phyloP scores from a whole-genome alignment of 2,888 invertebrate species.

The Dicyrtoma fusca region DNA sequence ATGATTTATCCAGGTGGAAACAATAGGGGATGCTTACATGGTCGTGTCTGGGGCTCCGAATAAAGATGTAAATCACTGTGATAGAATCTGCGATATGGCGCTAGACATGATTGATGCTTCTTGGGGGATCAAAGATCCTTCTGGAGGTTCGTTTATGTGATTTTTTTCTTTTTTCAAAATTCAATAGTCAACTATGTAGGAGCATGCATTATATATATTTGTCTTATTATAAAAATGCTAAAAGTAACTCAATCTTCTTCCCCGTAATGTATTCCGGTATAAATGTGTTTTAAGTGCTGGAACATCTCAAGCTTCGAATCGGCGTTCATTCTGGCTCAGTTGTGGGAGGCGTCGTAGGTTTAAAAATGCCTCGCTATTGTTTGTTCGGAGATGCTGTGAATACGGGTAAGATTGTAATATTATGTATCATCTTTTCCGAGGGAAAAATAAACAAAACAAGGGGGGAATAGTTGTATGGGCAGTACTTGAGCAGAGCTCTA shows the following conservation, averaged over 20 bases:
- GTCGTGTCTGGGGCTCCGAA: slow-evolving; percentile 95
- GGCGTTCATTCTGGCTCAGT: slow-evolving; percentile 69
- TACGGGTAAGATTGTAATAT: slow-evolving; percentile 61
- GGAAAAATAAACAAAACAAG: too few relatives aligned
- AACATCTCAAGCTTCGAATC: slow-evolving; percentile 49
- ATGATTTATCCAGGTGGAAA: slow-evolving; percentile 75
- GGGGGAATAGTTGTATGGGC: too few relatives aligned
- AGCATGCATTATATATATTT: not conserved
- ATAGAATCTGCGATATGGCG: slow-evolving; percentile 92
- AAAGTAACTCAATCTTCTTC: not conserved
- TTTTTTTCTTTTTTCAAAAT: not conserved
- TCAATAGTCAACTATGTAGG: not conserved
- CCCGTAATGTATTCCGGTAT: not conserved
- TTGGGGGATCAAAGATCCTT: slow-evolving; percentile 64
- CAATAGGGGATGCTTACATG: slow-evolving; percentile 98
- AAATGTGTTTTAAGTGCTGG: slow-evolving; percentile 38
- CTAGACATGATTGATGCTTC: slow-evolving; percentile 94
- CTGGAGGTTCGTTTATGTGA: slow-evolving; percentile 58
- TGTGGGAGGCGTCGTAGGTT: slow-evolving; percentile 89
- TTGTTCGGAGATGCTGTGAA: slow-evolving; percentile 90
- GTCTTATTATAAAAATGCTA: not conserved
- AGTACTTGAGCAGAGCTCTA: too few relatives aligned
- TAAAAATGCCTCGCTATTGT: slow-evolving; percentile 88
- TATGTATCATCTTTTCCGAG: not conserved
- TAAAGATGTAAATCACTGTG: slow-evolving; percentile 83